These are phyloP conservation scores for Drosophila ohnishii DNA, from an alignment of 1,140 invertebrate genomes.

Conservation along the genomic window DNA sequence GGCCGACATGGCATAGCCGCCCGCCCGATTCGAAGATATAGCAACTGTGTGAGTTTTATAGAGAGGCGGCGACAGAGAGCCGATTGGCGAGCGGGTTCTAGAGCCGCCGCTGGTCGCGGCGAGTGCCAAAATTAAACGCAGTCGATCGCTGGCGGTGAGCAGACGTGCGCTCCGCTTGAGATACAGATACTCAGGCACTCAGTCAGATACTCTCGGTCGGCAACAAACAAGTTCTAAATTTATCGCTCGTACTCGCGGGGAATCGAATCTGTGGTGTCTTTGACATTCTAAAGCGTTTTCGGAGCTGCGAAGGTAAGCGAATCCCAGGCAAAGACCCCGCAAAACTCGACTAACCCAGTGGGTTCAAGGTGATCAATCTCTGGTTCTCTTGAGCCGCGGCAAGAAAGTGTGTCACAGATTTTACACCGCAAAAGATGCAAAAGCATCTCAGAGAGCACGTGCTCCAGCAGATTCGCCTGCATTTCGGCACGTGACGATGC, in stretches of 20 bases:
- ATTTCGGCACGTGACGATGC: conserved; percentile 23
- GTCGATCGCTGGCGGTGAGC: conserved; percentile 70
- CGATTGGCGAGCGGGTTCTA: conserved; percentile 6
- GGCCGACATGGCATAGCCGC: conserved; percentile 28
- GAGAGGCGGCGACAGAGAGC: conserved; percentile 11
- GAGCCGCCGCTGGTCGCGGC: conserved; percentile 28
- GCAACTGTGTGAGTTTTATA: conserved; percentile 11
- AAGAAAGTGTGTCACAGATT: conserved; percentile 10
- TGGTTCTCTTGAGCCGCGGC: conserved; percentile 5
- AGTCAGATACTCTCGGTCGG: conserved; percentile 46
- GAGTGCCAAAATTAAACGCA: conserved; percentile 65
- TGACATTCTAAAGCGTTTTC: conserved; percentile 61
- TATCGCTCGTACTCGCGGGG: conserved; percentile 67
- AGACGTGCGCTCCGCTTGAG: conserved; percentile 67
- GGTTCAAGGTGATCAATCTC: conserved; percentile 62
- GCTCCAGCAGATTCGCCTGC: neutral
- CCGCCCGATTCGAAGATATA: conserved; percentile 13
- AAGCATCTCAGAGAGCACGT: conserved; percentile 9
- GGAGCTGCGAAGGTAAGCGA: conserved; percentile 74
- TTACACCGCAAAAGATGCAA: neutral
- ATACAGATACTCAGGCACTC: conserved; percentile 54
- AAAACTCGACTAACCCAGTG: conserved; percentile 23
- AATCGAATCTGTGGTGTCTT: conserved; percentile 60
- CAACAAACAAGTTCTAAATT: conserved; percentile 79
- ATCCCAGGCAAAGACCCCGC: conserved; percentile 16